phyloP scores from a whole-genome alignment of 2,797 vertebrate species.

The Hyperoplus immaculatus region DNA sequence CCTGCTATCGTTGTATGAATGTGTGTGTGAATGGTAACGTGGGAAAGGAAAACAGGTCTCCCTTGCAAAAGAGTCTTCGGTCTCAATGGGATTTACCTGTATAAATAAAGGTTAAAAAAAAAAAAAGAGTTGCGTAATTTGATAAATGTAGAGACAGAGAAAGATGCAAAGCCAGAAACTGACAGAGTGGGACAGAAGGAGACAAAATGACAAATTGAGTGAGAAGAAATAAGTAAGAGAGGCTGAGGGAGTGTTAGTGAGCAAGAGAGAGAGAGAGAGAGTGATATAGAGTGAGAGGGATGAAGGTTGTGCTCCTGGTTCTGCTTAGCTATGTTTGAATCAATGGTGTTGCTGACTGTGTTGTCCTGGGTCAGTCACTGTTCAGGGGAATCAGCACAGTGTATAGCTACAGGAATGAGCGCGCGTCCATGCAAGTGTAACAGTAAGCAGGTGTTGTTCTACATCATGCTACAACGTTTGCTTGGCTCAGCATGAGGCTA shows the following conservation, averaged over 20 bases:
- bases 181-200: constrained; percentile 40
- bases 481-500: neutral
- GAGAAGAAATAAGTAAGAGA: constrained; percentile 44
- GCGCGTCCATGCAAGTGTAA: neutral
- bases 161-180: constrained; percentile 45
- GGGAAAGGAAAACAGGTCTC: no score
- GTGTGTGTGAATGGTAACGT: no score
- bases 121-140: constrained; percentile 47
- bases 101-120: no score
- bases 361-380: constrained; percentile 48
- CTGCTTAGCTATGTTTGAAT: constrained; percentile 55
- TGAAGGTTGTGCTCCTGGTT: constrained; percentile 53
- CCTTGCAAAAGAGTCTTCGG: no score
- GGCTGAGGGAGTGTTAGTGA: constrained; percentile 9
- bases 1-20: no score
- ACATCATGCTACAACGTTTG: constrained; percentile 3
- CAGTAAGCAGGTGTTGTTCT: constrained; percentile 3
- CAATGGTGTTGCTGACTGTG: constrained; percentile 48
- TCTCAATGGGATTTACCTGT: no score
- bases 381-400: constrained; percentile 20
- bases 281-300: constrained; percentile 3
- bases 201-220: constrained; percentile 56
- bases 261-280: neutral
- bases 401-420: neutral
- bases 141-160: constrained; percentile 38